Conservation (phyloP, 2,113 vertebrate species). For the Tragulus kanchil region DNA sequence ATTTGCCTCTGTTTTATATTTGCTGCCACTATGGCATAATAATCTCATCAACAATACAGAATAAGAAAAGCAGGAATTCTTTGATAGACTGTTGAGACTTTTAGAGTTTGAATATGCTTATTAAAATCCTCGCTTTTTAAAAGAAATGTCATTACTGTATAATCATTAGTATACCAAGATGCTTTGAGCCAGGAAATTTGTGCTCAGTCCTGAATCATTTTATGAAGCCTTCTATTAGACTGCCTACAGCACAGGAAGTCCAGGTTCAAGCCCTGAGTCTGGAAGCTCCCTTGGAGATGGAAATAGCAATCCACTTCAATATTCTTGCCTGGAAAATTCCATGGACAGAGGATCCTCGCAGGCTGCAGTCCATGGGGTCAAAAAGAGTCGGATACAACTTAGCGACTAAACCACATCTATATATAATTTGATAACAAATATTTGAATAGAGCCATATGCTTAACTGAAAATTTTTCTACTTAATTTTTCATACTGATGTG, state of each 20-base stretch:
- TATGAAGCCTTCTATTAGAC: background rate
- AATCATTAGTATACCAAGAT: background rate
- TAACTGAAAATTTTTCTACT: background rate
- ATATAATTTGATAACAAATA: background rate
- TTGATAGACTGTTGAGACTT: constrained; percentile 11
- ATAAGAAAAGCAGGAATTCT: background rate
- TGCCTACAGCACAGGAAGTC: no score
- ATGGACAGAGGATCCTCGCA: no score
- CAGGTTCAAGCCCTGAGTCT: no score
- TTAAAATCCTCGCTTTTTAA: constrained; percentile 40
- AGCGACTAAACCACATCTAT: background rate
- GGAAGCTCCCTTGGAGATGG: no score
- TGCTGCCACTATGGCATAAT: background rate
- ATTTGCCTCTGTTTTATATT: background rate
- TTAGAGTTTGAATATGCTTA: background rate
- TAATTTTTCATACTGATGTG: background rate
- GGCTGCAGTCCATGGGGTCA: no score
- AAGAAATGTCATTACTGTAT: background rate
- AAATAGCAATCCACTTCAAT: no score
- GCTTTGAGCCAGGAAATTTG: background rate
- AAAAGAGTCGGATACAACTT: no score
- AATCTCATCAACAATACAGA: background rate
- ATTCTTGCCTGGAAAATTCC: no score
- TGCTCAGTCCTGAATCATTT: background rate
- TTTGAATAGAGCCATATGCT: background rate